Conservation (phyloP, 2,797 vertebrate genomes). For the Adelosebastes latens region DNA sequence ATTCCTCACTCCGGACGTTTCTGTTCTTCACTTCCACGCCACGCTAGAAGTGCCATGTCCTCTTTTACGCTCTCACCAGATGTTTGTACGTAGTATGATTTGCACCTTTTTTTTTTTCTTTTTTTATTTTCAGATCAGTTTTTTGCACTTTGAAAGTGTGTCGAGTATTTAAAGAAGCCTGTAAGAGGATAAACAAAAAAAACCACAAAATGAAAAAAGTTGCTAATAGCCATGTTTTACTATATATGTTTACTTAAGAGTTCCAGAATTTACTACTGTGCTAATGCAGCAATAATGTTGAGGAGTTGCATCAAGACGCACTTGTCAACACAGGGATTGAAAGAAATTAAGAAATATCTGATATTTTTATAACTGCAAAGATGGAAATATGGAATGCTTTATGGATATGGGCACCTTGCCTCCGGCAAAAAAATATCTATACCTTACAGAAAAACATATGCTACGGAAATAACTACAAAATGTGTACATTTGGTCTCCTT, state of each 20-base stretch:
- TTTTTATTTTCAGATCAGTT: slow-evolving; percentile 64
- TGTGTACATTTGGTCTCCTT: slow-evolving; percentile 82
- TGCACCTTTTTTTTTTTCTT: slow-evolving; percentile 72
- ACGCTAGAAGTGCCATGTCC: slow-evolving; percentile 81
- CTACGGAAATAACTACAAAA: slow-evolving; percentile 78
- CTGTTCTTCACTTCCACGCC: slow-evolving; percentile 48
- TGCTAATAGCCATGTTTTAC: slow-evolving; percentile 83
- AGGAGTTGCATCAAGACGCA: slow-evolving; percentile 62
- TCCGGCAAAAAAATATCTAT: slow-evolving; percentile 76
- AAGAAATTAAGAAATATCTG: slow-evolving; percentile 75
- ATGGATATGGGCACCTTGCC: slow-evolving; percentile 77
- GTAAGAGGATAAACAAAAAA: slow-evolving; percentile 37
- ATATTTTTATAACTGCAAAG: slow-evolving; percentile 80
- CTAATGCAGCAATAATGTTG: slow-evolving; percentile 80
- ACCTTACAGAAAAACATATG: slow-evolving; percentile 75
- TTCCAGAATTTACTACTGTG: slow-evolving; percentile 79
- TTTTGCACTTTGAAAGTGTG: slow-evolving; percentile 83
- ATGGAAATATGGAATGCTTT: slow-evolving; percentile 82
- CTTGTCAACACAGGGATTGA: slow-evolving; percentile 75
- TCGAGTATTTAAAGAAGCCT: slow-evolving; percentile 78
- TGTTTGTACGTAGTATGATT: slow-evolving; percentile 72
- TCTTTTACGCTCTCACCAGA: slow-evolving; percentile 57
- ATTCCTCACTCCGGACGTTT: slow-evolving; percentile 30
- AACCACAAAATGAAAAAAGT: slow-evolving; percentile 55
- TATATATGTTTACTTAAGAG: slow-evolving; percentile 82